Percentiles rank a stretch among this genome's conserved stretches.
These are phyloP conservation scores for Phoxinus phoxinus DNA, from an alignment of 2,113 vertebrate species.

Conservation along the genomic window DNA sequence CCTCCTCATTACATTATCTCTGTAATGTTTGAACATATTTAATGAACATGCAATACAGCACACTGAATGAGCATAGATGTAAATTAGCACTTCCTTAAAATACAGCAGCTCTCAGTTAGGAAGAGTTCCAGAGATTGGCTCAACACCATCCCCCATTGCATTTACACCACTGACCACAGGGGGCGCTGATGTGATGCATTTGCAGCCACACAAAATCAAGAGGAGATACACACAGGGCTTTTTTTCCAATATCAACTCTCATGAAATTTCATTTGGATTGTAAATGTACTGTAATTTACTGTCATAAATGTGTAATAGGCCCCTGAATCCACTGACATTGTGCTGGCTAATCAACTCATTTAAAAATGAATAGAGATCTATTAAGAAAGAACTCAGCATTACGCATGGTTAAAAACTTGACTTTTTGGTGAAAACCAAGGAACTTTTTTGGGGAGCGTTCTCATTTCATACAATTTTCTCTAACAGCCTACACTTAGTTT, in stretches of 20 bases:
- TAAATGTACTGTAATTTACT: conserved; percentile 86
- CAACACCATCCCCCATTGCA: conserved; percentile 45
- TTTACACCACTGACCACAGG: conserved; percentile 74
- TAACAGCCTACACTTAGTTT: not conserved
- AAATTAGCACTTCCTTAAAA: conserved; percentile 44
- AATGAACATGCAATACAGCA: conserved; percentile 1
- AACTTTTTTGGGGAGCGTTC: conserved; percentile 58
- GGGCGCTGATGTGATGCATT: conserved; percentile 79
- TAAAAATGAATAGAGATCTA: conserved; percentile 84
- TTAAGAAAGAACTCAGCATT: conserved; percentile 78
- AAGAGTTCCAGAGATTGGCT: conserved; percentile 22
- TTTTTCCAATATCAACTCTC: conserved; percentile 79
- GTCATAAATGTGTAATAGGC: conserved; percentile 86
- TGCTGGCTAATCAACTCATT: conserved; percentile 86
- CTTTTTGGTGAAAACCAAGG: conserved; percentile 71
- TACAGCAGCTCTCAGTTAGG: conserved; percentile 20
- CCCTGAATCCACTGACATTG: conserved; percentile 82
- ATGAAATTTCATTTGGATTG: conserved; percentile 87
- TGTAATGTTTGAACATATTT: conserved; percentile 15
- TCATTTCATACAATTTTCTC: conserved; percentile 36
- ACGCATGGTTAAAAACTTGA: conserved; percentile 73
- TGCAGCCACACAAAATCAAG: conserved; percentile 42
- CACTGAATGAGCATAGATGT: not conserved
- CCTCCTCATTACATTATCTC: not conserved
- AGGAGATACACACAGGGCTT: conserved; percentile 62